Percentiles rank a stretch among this genome's conserved stretches.
These are phyloP conservation scores for Apostichopus parvimensis DNA, from an alignment of 35 echinoderm and acorn worm species.

Conservation along the genomic window DNA sequence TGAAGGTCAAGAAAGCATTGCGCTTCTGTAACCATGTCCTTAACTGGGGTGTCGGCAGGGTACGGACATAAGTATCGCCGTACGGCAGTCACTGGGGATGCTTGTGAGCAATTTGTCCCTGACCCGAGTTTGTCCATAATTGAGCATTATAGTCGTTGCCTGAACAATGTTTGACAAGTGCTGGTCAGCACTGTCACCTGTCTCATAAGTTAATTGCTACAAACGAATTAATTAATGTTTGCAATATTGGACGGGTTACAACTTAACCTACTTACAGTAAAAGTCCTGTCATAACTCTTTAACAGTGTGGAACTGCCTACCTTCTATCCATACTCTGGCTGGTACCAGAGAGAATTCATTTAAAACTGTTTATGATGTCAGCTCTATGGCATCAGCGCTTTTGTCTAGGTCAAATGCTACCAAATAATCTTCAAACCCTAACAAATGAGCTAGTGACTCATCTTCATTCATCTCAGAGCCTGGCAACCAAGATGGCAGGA, in stretches of 20 bases:
- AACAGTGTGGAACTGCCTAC: neutral
- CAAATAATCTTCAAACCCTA: neutral
- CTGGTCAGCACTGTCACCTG: neutral
- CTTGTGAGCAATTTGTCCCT: neutral
- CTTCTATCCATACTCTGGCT: neutral
- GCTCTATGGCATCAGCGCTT: neutral
- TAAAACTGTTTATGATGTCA: neutral
- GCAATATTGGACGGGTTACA: neutral
- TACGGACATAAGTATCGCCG: neutral
- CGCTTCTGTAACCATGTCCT: neutral
- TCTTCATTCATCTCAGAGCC: neutral
- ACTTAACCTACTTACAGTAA: neutral
- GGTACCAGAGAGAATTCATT: neutral
- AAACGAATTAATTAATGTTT: neutral
- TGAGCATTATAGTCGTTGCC: neutral
- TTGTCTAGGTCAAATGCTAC: no score
- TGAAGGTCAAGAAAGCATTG: slow-evolving; percentile 1
- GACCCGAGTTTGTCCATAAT: neutral
- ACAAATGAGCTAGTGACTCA: neutral
- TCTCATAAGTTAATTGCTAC: neutral
- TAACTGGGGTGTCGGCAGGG: no score
- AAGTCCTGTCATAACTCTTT: neutral
- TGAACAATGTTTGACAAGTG: neutral
- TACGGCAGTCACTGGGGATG: neutral
- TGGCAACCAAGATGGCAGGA: neutral